Evolutionary conservation across 2,113 vertebrate species (phyloP).

Genomic region (Aplodontia rufa): DNA sequence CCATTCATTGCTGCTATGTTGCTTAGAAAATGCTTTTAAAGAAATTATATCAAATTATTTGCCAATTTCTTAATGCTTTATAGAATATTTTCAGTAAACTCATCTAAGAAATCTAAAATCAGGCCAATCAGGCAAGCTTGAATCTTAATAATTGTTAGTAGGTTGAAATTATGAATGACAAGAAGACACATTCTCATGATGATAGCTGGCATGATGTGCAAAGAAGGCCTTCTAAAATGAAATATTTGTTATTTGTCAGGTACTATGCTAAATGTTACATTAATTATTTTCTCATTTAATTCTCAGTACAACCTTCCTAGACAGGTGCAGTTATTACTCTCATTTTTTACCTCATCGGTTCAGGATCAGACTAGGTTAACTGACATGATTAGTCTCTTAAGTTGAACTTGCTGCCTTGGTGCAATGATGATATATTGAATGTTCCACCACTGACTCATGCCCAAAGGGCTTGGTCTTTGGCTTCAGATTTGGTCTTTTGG

Average conservation of each 20-base stretch:
- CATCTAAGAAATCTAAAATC: neutral
- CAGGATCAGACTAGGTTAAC: neutral
- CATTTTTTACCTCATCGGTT: neutral
- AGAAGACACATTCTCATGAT: neutral
- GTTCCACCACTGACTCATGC: neutral
- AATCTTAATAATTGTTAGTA: neutral
- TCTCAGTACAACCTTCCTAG: neutral
- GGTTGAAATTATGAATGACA: neutral
- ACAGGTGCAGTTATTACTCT: neutral
- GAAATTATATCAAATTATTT: neutral
- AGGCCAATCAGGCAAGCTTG: neutral
- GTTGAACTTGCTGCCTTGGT: neutral
- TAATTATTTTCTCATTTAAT: neutral
- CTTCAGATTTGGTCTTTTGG: neutral
- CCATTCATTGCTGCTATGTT: neutral
- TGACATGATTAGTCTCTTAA: neutral
- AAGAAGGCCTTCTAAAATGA: neutral
- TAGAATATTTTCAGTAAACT: neutral
- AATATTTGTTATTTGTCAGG: neutral
- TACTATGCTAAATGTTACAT: neutral
- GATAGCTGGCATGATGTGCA: neutral
- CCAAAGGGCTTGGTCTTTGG: neutral
- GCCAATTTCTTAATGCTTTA: neutral
- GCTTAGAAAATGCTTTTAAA: neutral
- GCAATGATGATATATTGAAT: neutral